These are phyloP conservation scores for Endotricha flammealis DNA, from an alignment of 2,888 invertebrate species.

Conservation along the genomic window DNA sequence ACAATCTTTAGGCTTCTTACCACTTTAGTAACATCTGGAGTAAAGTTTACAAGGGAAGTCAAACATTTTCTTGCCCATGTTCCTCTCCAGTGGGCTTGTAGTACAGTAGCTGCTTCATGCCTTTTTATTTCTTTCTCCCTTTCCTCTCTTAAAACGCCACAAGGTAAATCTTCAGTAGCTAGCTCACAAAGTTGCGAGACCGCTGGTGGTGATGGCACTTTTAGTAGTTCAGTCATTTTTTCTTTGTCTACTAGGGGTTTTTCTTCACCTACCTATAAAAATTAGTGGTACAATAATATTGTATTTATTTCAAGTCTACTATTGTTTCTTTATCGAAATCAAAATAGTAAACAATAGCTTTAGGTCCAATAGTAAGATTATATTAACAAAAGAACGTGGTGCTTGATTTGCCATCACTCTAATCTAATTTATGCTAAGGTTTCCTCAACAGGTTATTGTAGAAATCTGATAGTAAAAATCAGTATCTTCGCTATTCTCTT, in stretches of 20 bases:
- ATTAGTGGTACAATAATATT: too few species aligned
- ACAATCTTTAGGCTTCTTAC: too few species aligned
- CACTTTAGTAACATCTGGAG: slow-evolving; percentile 44
- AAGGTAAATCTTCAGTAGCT: slow-evolving; percentile 48
- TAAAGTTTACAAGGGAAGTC: slow-evolving; percentile 22
- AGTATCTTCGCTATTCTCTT: too few species aligned
- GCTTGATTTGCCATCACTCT: too few species aligned
- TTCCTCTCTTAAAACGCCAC: slow-evolving; percentile 51
- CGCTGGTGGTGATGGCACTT: slow-evolving; percentile 25
- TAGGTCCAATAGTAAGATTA: too few species aligned
- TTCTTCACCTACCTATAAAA: slow-evolving; percentile 24
- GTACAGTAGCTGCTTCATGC: slow-evolving; percentile 54
- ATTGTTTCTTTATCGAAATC: too few species aligned
- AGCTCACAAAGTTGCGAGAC: slow-evolving; percentile 50
- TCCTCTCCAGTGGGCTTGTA: slow-evolving; percentile 64
- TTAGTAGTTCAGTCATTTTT: slow-evolving; percentile 36
- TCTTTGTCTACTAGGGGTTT: slow-evolving; percentile 29
- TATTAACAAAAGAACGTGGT: too few species aligned
- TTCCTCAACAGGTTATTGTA: too few species aligned
- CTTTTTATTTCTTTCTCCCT: slow-evolving; percentile 43
- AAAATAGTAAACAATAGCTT: too few species aligned
- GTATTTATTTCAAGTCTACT: too few species aligned
- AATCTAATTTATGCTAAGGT: too few species aligned
- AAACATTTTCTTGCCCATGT: slow-evolving; percentile 51
- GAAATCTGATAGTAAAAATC: too few species aligned